Evolutionary conservation across 2,113 vertebrate species (phyloP).

Genomic region (pig (Sus scrofa)): T2T-Sscrofa CM000817.6:126738501-126739000

Average conservation of each 20-base stretch:
- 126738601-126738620: background rate
- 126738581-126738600: background rate
- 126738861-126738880: too few species aligned
- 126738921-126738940: background rate
- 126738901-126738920: background rate
- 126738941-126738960: background rate
- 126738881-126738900: background rate
- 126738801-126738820: too few species aligned
- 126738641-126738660: background rate
- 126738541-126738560: background rate
- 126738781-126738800: too few species aligned
- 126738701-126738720: background rate
- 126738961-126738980: background rate
- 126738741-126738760: too few species aligned
- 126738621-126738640: background rate
- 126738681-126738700: background rate
- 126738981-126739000: background rate
- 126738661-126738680: constrained; percentile 23
- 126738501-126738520: background rate
- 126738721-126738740: background rate
- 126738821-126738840: too few species aligned
- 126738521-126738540: background rate
- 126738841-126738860: too few species aligned
- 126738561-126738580: background rate
- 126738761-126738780: too few species aligned